Evolutionary conservation across 2,113 vertebrate species (phyloP).

Genomic region (Ophiodon elongatus): DNA sequence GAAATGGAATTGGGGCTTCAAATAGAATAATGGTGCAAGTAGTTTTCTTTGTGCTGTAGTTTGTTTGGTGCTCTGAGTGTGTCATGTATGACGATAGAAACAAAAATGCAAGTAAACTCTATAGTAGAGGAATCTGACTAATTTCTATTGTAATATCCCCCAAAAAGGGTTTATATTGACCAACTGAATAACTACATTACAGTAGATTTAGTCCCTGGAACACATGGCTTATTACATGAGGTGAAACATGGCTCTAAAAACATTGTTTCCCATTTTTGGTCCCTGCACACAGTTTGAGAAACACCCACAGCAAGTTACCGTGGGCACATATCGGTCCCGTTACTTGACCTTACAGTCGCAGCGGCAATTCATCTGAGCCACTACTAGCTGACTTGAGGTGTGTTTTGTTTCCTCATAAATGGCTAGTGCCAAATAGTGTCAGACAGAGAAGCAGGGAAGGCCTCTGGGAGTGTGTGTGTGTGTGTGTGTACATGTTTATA

Average conservation of each 20-base stretch:
- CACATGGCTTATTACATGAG: constrained; percentile 6
- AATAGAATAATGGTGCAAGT: constrained; percentile 60
- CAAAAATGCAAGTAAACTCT: constrained; percentile 13
- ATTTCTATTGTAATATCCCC: constrained; percentile 18
- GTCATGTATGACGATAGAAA: constrained; percentile 27
- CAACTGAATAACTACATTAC: neutral
- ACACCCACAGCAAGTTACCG: constrained; percentile 14
- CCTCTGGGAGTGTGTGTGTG: constrained; percentile 52
- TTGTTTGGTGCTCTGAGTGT: constrained; percentile 44
- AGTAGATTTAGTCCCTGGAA: constrained; percentile 9
- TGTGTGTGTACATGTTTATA: constrained; percentile 44
- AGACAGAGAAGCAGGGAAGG: constrained; percentile 56
- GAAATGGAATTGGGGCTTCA: constrained; percentile 52
- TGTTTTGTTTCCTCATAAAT: constrained; percentile 75
- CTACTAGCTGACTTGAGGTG: constrained; percentile 60
- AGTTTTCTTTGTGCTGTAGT: constrained; percentile 50
- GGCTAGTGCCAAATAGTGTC: constrained; percentile 63
- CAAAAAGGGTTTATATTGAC: neutral
- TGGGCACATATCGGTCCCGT: constrained; percentile 46
- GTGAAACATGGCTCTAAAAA: constrained; percentile 28
- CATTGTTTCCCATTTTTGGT: constrained; percentile 16
- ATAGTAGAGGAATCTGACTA: neutral
- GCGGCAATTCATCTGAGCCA: constrained; percentile 64
- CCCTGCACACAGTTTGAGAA: constrained; percentile 42
- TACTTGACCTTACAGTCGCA: constrained; percentile 64